A percentile compares a stretch with the other conserved stretches of the same genome.
Evolutionary conservation across 1,140 invertebrate genomes (phyloP).

Genomic region (Apolygus lucorum): DNA sequence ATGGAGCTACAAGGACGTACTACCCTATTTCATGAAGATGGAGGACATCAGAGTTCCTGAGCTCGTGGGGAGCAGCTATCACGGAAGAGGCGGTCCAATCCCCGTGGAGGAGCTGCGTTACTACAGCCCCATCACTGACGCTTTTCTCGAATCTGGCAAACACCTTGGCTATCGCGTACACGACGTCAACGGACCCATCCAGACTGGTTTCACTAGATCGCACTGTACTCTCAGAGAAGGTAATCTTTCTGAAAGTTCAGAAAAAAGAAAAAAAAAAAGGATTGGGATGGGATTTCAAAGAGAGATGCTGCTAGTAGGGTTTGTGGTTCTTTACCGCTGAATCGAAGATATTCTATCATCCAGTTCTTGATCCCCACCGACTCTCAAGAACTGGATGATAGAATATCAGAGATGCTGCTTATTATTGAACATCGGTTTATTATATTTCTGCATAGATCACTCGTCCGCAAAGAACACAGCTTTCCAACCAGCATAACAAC

Average conservation of each 20-base stretch:
- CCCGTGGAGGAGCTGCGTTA: conserved; percentile 54
- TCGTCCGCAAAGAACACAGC: too few species aligned
- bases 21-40: conserved; percentile 72
- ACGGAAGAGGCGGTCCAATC: conserved; percentile 56
- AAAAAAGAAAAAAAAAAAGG: conserved; percentile 4
- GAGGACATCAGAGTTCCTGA: conserved; percentile 59
- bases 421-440: too few species aligned
- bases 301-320: neutral
- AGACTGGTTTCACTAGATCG: conserved; percentile 60
- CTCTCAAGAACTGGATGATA: too few species aligned
- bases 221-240: conserved; percentile 74
- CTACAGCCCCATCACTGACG: conserved; percentile 49
- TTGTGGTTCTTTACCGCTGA: too few species aligned
- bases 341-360: too few species aligned
- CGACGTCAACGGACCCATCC: conserved; percentile 66
- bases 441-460: too few species aligned
- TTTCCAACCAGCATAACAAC: too few species aligned
- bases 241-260: too few species aligned
- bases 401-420: too few species aligned
- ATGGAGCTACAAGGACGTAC: conserved; percentile 66
- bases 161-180: conserved; percentile 59
- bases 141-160: conserved; percentile 56
- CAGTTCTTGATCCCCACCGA: too few species aligned
- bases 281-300: neutral
- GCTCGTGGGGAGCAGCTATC: conserved; percentile 50